A percentile compares a stretch with the other conserved stretches of the same genome.
Evolutionary conservation across 2,888 invertebrate genomes (phyloP).

Genomic region (Cantharis nigra): DNA sequence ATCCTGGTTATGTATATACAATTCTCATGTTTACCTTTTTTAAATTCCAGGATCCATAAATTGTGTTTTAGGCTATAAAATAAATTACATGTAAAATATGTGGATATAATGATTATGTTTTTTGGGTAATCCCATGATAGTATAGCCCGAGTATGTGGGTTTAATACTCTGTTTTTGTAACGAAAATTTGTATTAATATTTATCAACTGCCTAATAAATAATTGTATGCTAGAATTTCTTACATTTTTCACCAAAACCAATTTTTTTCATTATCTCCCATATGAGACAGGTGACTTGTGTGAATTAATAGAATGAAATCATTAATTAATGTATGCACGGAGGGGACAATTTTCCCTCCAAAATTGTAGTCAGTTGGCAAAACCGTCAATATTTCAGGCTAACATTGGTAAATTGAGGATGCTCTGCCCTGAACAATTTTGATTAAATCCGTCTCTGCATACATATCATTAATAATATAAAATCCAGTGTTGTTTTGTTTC

Average conservation of each 20-base stretch:
- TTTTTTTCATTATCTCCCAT: background rate
- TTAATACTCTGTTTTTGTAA: conserved; percentile 51
- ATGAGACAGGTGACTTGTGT: too few relatives aligned
- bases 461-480: too few relatives aligned
- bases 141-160: conserved; percentile 36
- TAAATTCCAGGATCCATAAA: conserved; percentile 42
- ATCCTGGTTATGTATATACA: conserved; percentile 46
- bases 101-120: conserved; percentile 54
- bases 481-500: too few relatives aligned
- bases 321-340: too few relatives aligned
- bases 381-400: too few relatives aligned
- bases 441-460: too few relatives aligned
- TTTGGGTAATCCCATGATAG: conserved; percentile 39
- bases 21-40: conserved; percentile 30
- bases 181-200: conserved; percentile 52
- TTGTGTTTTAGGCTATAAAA: conserved; percentile 51
- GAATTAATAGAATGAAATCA: too few relatives aligned
- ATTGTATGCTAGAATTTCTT: conserved; percentile 45
- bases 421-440: too few relatives aligned
- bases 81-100: conserved; percentile 56
- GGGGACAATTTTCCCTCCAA: too few relatives aligned
- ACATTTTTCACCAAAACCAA: background rate
- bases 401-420: too few relatives aligned
- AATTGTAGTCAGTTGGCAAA: too few relatives aligned
- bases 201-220: conserved; percentile 53